These are phyloP conservation scores for Drosophila meridionalis DNA, from an alignment of 2,888 invertebrate genomes.

Conservation along the genomic window DNA sequence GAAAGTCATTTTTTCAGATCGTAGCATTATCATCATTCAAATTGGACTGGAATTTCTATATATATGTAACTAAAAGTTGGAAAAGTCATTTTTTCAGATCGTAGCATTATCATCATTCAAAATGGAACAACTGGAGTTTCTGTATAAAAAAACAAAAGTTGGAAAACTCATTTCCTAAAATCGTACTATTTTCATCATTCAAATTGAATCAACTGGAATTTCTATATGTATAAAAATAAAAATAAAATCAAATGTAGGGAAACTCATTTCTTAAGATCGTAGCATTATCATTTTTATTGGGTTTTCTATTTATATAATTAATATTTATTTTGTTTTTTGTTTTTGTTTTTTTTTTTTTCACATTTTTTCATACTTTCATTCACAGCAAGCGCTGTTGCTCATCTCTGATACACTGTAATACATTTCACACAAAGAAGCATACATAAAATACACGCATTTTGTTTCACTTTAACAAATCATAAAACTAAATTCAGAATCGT, in stretches of 20 bases:
- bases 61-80: slow-evolving; percentile 13
- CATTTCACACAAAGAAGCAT: slow-evolving; percentile 56
- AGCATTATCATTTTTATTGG: slow-evolving; percentile 71
- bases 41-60: slow-evolving; percentile 51
- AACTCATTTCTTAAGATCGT: slow-evolving; percentile 36
- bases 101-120: background rate
- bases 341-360: slow-evolving; percentile 27
- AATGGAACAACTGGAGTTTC: slow-evolving; percentile 5
- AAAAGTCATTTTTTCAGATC: too few species aligned
- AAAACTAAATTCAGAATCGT: slow-evolving; percentile 43
- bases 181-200: slow-evolving; percentile 57
- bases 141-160: background rate
- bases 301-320: slow-evolving; percentile 51
- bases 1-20: slow-evolving; percentile 32
- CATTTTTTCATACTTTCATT: slow-evolving; percentile 55
- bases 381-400: slow-evolving; percentile 34
- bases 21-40: slow-evolving; percentile 65
- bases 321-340: slow-evolving; percentile 27
- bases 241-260: too few species aligned
- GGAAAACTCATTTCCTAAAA: slow-evolving; percentile 16
- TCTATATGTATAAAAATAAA: too few species aligned
- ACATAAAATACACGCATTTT: slow-evolving; percentile 42
- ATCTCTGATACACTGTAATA: slow-evolving; percentile 58
- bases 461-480: slow-evolving; percentile 19
- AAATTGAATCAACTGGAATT: too few species aligned